These are phyloP conservation scores for Fragum whitleyi DNA, from an alignment of 2,888 invertebrate genomes.

Conservation along the genomic window DNA sequence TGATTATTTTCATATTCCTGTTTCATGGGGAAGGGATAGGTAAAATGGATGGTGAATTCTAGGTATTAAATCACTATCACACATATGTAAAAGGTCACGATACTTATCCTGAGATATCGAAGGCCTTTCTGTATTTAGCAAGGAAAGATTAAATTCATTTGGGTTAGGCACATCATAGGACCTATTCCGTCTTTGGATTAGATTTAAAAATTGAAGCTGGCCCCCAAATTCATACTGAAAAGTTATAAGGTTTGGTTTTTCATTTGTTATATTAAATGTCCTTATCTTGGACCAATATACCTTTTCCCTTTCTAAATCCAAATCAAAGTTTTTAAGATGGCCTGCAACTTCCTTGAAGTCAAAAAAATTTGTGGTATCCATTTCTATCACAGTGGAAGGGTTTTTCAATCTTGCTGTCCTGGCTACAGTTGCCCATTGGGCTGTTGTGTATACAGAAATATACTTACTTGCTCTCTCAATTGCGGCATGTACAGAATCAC, in stretches of 20 bases:
- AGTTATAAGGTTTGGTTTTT: constrained; percentile 24
- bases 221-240: constrained; percentile 44
- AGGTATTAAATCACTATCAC: constrained; percentile 8
- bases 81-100: neutral
- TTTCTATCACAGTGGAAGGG: constrained; percentile 47
- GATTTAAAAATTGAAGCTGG: constrained; percentile 7
- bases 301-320: constrained; percentile 39
- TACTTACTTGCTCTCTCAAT: constrained; percentile 37
- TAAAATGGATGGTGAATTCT: constrained; percentile 14
- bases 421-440: constrained; percentile 52
- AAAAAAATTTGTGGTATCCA: constrained; percentile 36
- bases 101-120: constrained; percentile 16
- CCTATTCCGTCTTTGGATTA: constrained; percentile 17
- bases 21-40: constrained; percentile 11
- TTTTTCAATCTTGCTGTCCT: constrained; percentile 25
- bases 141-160: constrained; percentile 1
- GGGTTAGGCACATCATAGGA: constrained; percentile 24
- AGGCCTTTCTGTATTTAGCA: constrained; percentile 1
- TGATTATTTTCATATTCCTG: neutral
- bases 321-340: constrained; percentile 38
- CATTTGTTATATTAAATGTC: constrained; percentile 16
- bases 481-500: constrained; percentile 46
- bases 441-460: constrained; percentile 41
- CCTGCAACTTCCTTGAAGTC: constrained; percentile 40
- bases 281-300: constrained; percentile 31